Evolutionary conservation across 2,113 vertebrate genomes (phyloP).

Genomic region (Oryctolagus cuniculus): mOryCun1.1 NC_091440.1:135037001-135037500

Average conservation of each 20-base stretch:
- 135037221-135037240: conserved; percentile 14
- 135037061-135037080: neutral
- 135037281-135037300: neutral
- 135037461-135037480: neutral
- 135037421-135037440: neutral
- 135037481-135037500: neutral
- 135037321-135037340: neutral
- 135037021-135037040: neutral
- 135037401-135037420: no score
- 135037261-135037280: neutral
- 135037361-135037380: neutral
- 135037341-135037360: neutral
- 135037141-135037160: neutral
- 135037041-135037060: neutral
- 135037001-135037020: neutral
- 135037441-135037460: neutral
- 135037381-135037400: neutral
- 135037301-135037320: neutral
- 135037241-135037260: neutral
- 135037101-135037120: neutral
- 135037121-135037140: neutral
- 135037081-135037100: neutral
- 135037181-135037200: neutral
- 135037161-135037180: neutral
- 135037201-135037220: neutral